Evolutionary conservation across 2,797 vertebrate genomes (phyloP), one percentile per base, ranked within the genome.

Genomic region (Staurois parvus): DNA sequence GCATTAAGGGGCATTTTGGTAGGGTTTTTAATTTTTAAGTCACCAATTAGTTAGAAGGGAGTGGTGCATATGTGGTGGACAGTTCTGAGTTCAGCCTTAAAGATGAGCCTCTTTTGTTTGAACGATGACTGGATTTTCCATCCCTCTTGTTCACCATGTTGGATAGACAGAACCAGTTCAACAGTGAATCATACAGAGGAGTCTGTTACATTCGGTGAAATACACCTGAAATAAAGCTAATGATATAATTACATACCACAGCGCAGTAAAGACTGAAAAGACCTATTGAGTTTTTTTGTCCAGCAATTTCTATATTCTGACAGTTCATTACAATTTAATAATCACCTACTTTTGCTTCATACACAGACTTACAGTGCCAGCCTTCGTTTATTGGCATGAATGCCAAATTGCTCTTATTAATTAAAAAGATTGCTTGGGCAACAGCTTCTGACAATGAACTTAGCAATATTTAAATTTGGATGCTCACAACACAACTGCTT

Each of bases 371-470:
- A 29, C 12, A 79, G 64, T 87, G 70, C 70, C 42, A 79, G 81
- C 37, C 59, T 70, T 84, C 68, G 30, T 76, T 83, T 79, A 79
- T 87, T 79, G 74, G 70, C 42, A 75, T 59, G 62, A 79, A 87
- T 79, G 32, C 81, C 81, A 87, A 79, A 69, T 77, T 45, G 32
- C 76, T 79, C 62, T 79, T 79, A 74, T 77, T 79, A 84, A 87
- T 84, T 87, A 79, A 74, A 83, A 79, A 87, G 75, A 81, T 87
- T 87, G 81, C 81, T 83, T 74, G 30, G 76, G 81, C 52, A 79
- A 87, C 81, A 87, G 85, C 85, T 83, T 84, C 76, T 87, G 81
- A 83, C 83, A 87, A 87, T 84, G 72, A 87, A 79, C 81, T 79
- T 75, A 72, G 64, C 85, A 87, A 68, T 84, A 84, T 87, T 87